Conservation (phyloP, 2,888 invertebrate genomes). For the Ecdyonurus torrentis region DNA sequence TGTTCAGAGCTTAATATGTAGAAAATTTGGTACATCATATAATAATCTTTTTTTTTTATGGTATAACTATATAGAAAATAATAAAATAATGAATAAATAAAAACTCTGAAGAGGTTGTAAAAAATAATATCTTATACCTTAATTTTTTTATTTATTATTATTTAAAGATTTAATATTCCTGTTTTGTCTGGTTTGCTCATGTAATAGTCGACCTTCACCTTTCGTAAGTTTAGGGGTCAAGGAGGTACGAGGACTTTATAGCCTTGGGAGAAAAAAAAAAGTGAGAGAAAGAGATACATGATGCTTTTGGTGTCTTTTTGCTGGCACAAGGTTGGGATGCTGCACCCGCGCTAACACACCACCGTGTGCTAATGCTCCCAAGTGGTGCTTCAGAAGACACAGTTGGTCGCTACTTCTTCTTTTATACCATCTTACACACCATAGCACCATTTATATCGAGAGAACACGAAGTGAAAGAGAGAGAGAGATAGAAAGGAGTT, state of each 20-base stretch:
- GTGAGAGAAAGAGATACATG: background rate
- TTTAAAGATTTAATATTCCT: background rate
- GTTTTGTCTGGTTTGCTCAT: background rate
- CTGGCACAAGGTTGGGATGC: no score
- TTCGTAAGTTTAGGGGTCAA: background rate
- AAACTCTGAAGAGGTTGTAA: no score
- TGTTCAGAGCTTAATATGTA: no score
- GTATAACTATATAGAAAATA: no score
- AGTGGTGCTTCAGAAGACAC: background rate
- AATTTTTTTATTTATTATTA: background rate
- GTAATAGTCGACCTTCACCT: background rate
- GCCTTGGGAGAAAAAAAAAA: background rate
- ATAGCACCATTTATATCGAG: background rate
- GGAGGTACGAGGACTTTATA: background rate
- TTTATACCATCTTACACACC: background rate
- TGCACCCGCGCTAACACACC: background rate
- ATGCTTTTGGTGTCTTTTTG: no score
- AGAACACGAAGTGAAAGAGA: background rate
- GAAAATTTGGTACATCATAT: no score
- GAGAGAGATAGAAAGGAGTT: no score
- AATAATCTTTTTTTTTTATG: no score
- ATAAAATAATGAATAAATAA: no score
- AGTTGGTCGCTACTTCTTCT: background rate
- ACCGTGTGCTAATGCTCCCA: background rate
- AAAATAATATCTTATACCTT: background rate